These are phyloP conservation scores for Salvator merianae DNA, from an alignment of 2,113 vertebrate species.

Conservation along the genomic window DNA sequence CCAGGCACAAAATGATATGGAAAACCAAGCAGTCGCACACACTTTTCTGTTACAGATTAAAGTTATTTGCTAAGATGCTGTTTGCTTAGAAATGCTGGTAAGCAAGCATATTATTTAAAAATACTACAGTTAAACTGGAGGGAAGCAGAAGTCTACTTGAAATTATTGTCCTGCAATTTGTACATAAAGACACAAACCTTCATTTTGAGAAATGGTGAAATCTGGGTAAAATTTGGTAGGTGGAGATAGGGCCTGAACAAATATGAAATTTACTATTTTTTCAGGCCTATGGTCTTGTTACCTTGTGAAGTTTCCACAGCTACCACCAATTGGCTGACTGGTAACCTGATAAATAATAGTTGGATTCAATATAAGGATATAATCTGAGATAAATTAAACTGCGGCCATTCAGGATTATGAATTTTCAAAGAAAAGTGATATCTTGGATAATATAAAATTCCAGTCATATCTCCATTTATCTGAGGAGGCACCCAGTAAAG, in stretches of 20 bases:
- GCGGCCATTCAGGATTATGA: not conserved
- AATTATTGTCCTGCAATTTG: not conserved
- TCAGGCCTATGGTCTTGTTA: not conserved
- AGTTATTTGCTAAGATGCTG: not conserved
- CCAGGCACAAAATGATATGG: not conserved
- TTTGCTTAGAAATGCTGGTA: not conserved
- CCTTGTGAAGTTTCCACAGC: not conserved
- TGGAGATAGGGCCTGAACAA: not conserved
- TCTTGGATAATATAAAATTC: not conserved
- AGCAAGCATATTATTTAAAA: not conserved
- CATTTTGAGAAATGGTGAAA: not conserved
- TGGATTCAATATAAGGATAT: too few species aligned
- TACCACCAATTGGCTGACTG: not conserved
- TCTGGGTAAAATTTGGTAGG: not conserved
- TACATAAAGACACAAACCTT: not conserved
- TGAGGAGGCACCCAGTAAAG: too few species aligned
- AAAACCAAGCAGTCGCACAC: not conserved
- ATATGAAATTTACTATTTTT: not conserved
- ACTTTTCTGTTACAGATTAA: not conserved
- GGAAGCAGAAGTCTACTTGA: not conserved
- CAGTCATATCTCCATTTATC: too few species aligned
- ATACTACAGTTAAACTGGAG: not conserved
- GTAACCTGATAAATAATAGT: not conserved
- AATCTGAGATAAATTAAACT: not conserved
- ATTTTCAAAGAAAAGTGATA: not conserved